Conservation (phyloP, 2,113 vertebrate species). For the Chloebia gouldiae region DNA sequence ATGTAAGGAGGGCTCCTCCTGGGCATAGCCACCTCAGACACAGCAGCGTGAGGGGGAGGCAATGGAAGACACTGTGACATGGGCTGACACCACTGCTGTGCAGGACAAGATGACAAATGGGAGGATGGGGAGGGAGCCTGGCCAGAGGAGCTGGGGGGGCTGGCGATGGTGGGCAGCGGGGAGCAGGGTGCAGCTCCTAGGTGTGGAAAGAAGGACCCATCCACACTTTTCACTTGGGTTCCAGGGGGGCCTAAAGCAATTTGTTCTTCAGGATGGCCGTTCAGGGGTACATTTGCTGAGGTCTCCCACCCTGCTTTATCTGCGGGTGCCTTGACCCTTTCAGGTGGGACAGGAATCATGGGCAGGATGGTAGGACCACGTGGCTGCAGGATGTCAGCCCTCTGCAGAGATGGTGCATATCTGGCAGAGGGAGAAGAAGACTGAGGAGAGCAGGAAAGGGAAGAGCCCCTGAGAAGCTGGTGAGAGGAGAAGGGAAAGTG, state of each 20-base stretch:
- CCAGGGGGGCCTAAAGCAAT: conserved; percentile 50
- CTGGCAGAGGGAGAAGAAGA: conserved; percentile 70
- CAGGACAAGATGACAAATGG: conserved; percentile 68
- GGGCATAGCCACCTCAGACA: conserved; percentile 83
- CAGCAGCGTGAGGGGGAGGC: conserved; percentile 82
- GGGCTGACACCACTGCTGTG: conserved; percentile 75
- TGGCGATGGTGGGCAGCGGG: conserved; percentile 23
- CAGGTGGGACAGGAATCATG: conserved; percentile 66
- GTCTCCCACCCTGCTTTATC: conserved; percentile 61
- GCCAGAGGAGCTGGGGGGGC: conserved; percentile 6
- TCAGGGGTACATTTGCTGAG: conserved; percentile 51
- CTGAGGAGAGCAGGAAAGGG: conserved; percentile 73
- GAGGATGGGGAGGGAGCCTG: conserved; percentile 65
- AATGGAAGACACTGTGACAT: conserved; percentile 78
- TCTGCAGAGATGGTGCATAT: conserved; percentile 66
- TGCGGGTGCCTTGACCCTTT: conserved; percentile 69
- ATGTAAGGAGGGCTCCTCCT: conserved; percentile 85
- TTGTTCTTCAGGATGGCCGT: conserved; percentile 63
- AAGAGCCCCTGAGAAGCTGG: conserved; percentile 65
- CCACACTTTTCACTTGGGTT: conserved; percentile 52
- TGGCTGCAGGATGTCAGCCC: conserved; percentile 71
- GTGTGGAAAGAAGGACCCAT: conserved; percentile 58
- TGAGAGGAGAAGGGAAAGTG: conserved; percentile 56
- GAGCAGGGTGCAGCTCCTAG: conserved; percentile 74
- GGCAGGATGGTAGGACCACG: conserved; percentile 76